Evolutionary conservation across 2,797 vertebrate species (phyloP).

Genomic region (Sebastes wilsoni): DNA sequence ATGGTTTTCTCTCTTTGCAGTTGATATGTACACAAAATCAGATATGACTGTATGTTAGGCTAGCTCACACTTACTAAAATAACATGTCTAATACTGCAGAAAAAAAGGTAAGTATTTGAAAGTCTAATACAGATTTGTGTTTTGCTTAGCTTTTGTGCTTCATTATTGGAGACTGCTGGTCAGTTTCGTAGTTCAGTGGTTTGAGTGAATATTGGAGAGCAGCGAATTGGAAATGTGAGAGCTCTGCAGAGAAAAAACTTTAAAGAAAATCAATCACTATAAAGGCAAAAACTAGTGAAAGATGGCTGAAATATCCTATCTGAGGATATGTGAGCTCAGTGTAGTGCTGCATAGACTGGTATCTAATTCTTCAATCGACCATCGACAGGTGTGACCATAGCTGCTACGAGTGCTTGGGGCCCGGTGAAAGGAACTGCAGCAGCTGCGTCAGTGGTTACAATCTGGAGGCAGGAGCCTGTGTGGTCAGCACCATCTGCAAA

Average conservation of each 20-base stretch:
- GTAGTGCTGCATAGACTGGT: not conserved
- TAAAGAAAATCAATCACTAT: not conserved
- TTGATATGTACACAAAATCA: not conserved
- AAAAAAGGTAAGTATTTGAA: not conserved
- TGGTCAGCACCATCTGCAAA: conserved; percentile 96
- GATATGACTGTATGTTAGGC: not conserved
- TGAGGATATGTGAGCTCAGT: not conserved
- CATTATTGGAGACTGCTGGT: not conserved
- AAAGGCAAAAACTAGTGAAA: not conserved
- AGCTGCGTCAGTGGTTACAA: conserved; percentile 93
- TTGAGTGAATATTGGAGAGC: not conserved
- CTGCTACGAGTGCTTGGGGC: conserved; percentile 93
- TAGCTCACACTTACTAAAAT: not conserved
- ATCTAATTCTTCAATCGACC: conserved; percentile 17
- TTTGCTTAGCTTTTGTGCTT: not conserved
- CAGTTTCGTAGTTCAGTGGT: not conserved
- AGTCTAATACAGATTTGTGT: not conserved
- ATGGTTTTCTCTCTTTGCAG: not conserved
- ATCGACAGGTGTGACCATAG: conserved; percentile 90
- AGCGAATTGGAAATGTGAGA: not conserved
- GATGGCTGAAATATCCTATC: not conserved
- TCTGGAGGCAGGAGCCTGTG: conserved; percentile 90
- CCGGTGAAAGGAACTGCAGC: conserved; percentile 94
- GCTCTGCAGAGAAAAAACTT: not conserved
- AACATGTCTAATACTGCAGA: not conserved